Base-by-base conservation (phyloP, 1,140 invertebrate species). In the Lepidurus arcticus region DNA sequence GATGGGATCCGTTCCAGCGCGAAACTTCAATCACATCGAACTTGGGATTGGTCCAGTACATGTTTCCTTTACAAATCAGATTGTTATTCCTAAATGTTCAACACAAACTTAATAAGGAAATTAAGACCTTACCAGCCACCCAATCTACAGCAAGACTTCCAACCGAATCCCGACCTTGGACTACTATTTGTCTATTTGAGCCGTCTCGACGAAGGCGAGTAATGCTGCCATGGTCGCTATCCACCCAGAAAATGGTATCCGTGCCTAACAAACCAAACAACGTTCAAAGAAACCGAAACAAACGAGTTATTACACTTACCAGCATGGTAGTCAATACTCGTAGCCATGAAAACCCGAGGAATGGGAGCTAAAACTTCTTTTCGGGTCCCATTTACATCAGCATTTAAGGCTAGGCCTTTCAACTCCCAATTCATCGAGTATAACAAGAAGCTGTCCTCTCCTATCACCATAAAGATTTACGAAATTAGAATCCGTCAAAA, bases 241-340 rank as follows among this genome's bases (percentile, higher is more conserved):
- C 93, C 73, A 92, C 90, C 93, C 93, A 95, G 84, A 92, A 94
- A 10, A 95, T 85, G 78, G 88, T 89, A 81, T 92, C 90, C 47
- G 87, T 84, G n/a, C 84, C 87, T 89, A 80, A 34, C 83, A 82
- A 73, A 78, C 4, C 73, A 79, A 78, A 79, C 34, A 45, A 78
- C 47, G 76, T 76, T 24, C 16, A 76, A 77, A 10, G 16, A n/a
- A 45, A 16, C 21, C 16, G 21, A 24, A 16, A 21, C 6, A 26
- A 74, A 26, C 26, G 16, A 3, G 26, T 3, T 26, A 75, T 53
- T 73, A 9, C 42, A 78, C 80, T 82, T 84, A 91, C 89, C 86
- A 7, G 92, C 91, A 83, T 91, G 85, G 81, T 92, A 94, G 82
- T 94, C 94, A 21, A 95, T 89, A 73, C 90, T 88, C 42, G 89